Percentiles rank a stretch among this genome's conserved stretches.
phyloP scores from a whole-genome alignment of 2,888 invertebrate genomes.

The Cerastis leucographa region DNA sequence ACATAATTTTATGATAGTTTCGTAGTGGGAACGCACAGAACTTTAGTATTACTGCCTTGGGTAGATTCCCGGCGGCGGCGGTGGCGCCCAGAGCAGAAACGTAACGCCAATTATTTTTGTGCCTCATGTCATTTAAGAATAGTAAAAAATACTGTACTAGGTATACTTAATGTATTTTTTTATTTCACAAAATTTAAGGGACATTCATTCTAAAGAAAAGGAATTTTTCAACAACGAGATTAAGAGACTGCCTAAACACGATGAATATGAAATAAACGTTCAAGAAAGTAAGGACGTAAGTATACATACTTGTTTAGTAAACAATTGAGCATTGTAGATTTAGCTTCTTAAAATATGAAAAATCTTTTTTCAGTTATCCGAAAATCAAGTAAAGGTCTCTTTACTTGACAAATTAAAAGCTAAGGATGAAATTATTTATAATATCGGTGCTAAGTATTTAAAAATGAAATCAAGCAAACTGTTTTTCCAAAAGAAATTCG shows the following conservation, averaged over 20 bases:
- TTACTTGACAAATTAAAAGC: slow-evolving; percentile 68
- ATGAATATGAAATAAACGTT: slow-evolving; percentile 80
- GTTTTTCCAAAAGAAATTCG: slow-evolving; percentile 75
- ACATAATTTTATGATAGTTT: background rate
- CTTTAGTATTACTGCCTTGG: background rate
- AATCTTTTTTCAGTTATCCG: slow-evolving; percentile 30
- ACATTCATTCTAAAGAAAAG: slow-evolving; percentile 89
- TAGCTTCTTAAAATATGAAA: background rate
- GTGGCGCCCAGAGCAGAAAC: background rate
- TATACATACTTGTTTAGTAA: background rate
- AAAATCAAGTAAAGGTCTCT: slow-evolving; percentile 52
- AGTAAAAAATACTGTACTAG: background rate
- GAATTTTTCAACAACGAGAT: slow-evolving; percentile 87
- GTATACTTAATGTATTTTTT: background rate
- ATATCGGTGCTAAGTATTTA: slow-evolving; percentile 73
- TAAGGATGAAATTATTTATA: slow-evolving; percentile 74
- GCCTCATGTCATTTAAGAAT: background rate
- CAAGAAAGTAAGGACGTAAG: slow-evolving; percentile 59
- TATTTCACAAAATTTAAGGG: slow-evolving; percentile 66
- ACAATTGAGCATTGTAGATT: background rate
- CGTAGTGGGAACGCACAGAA: too few species aligned
- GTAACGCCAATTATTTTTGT: background rate
- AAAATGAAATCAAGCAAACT: slow-evolving; percentile 73
- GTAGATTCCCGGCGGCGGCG: background rate
- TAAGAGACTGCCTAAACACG: slow-evolving; percentile 66